Evolutionary conservation across 2,797 vertebrate genomes (phyloP), one percentile per base, ranked within the genome.

Genomic region (Siniperca scherzeri): DNA sequence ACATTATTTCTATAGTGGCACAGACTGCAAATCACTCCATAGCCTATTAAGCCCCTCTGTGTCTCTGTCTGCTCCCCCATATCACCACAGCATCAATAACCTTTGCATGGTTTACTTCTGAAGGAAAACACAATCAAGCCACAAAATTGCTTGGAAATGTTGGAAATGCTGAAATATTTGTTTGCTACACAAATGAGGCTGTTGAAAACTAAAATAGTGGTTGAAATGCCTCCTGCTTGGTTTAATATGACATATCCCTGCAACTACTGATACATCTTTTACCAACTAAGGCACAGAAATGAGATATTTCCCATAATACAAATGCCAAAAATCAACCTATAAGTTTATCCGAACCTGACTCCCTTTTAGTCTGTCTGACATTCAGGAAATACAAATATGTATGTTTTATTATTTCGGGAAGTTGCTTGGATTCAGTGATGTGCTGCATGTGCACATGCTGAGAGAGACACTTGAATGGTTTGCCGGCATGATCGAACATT

Each of bases 21-120:
- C 10, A 79, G 84, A 84, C 87, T 89, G 75, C 80, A 92, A 87
- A 91, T 90, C 87, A 90, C 77, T 82, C 82, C 72, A 82, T 27
- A 81, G 84, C 76, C 84, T 83, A 87, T 86, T 77, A 83, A 85
- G 84, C 61, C 65, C 83, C 74, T 77, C 65, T 77, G 83, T 81
- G 81, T 81, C 80, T 84, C 71, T 82, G 74, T 27, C 27, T 27
- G 27, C 2, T n/a, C 16, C 13, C 33, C 75, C 8, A 88, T 87
- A 88, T 80, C 76, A 80, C 66, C 88, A 85, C 83, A 88, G 80
- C 91, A 83, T 88, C 85, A 88, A 85, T 87, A 89, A 85, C 81
- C 82, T 87, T 88, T 86, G 67, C 83, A 83, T 86, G 84, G 80
- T 36, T 80, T 74, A 70, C 68, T 76, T 74, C 70, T 85, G 84